Evolutionary conservation across 2,888 invertebrate species (phyloP).

Genomic region (Nycteola revayana): DNA sequence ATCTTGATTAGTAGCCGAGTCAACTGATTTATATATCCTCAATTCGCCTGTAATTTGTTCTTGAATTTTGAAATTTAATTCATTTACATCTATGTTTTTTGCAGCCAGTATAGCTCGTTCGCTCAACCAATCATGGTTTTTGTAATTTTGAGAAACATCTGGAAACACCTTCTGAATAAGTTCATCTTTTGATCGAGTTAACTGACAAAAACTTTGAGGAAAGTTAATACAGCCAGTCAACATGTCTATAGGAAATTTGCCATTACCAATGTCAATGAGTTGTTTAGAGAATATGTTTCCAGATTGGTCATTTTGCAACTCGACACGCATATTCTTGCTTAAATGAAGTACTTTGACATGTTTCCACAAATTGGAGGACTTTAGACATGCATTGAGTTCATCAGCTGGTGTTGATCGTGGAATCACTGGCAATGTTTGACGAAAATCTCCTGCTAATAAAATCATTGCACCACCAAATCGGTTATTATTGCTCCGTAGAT

Average conservation of each 20-base stretch:
- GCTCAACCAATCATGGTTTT: slow-evolving; percentile 13
- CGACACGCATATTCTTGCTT: slow-evolving; percentile 1
- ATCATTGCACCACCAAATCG: slow-evolving; percentile 38
- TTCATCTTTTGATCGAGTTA: slow-evolving; percentile 7
- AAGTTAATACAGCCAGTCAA: slow-evolving; percentile 13
- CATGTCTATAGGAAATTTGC: slow-evolving; percentile 6
- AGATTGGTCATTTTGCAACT: slow-evolving; percentile 6
- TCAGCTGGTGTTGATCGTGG: slow-evolving; percentile 37
- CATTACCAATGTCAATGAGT: slow-evolving; percentile 10
- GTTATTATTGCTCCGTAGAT: slow-evolving; percentile 13
- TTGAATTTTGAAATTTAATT: slow-evolving; percentile 15
- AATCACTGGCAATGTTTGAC: slow-evolving; percentile 29
- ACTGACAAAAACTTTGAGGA: slow-evolving; percentile 15
- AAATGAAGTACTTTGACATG: slow-evolving; percentile 1
- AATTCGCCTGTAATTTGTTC: slow-evolving; percentile 9
- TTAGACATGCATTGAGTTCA: slow-evolving; percentile 35
- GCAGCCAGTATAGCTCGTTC: slow-evolving; percentile 15
- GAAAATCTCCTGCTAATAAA: slow-evolving; percentile 42
- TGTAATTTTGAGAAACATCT: slow-evolving; percentile 10
- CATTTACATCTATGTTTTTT: slow-evolving; percentile 29
- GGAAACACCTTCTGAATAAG: slow-evolving; percentile 13
- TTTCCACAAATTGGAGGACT: slow-evolving; percentile 8
- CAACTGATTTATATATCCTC: slow-evolving; percentile 13
- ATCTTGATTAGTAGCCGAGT: slow-evolving; percentile 12
- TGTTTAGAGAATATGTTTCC: slow-evolving; percentile 7